phyloP scores from a whole-genome alignment of 2,888 invertebrate genomes.

The Lobophora halterata region DNA sequence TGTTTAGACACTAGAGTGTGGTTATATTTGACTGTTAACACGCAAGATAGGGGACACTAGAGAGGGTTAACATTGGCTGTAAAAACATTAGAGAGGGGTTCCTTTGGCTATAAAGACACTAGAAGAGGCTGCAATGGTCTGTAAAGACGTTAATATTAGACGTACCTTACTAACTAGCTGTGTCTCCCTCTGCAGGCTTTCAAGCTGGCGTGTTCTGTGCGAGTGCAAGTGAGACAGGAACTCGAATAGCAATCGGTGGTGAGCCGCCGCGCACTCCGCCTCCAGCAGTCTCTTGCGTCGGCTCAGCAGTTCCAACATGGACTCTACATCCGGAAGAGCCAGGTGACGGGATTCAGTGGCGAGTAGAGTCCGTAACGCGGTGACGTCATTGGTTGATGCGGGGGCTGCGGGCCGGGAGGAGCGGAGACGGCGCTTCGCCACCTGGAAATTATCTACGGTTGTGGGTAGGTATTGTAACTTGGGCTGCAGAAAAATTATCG shows the following conservation, averaged over 20 bases:
- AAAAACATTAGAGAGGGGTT: too few relatives aligned
- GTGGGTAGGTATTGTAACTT: too few relatives aligned
- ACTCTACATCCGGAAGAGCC: slow-evolving; percentile 89
- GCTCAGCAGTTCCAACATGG: slow-evolving; percentile 89
- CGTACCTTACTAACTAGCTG: slow-evolving; percentile 80
- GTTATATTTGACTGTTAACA: too few relatives aligned
- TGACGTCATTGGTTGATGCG: slow-evolving; percentile 45
- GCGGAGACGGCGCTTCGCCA: slow-evolving; percentile 84
- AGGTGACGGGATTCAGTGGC: slow-evolving; percentile 86
- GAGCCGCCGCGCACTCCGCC: slow-evolving; percentile 89
- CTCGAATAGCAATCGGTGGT: slow-evolving; percentile 90
- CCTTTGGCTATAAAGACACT: too few relatives aligned
- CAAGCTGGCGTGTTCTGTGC: slow-evolving; percentile 84
- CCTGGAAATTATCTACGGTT: slow-evolving; percentile 29
- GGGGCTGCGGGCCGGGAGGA: slow-evolving; percentile 20
- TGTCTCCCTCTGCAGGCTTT: slow-evolving; percentile 82
- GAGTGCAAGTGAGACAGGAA: slow-evolving; percentile 89
- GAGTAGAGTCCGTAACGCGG: slow-evolving; percentile 80
- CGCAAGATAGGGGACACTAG: too few relatives aligned
- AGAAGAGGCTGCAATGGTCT: too few relatives aligned
- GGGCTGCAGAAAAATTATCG: too few relatives aligned
- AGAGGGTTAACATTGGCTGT: too few relatives aligned
- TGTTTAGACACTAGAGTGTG: too few relatives aligned
- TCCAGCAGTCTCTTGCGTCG: slow-evolving; percentile 90
- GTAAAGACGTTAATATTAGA: too few relatives aligned